Evolutionary conservation across 2,113 vertebrate genomes (phyloP), one percentile per base, ranked within the genome.

Genomic region (Myotis brandtii): DNA sequence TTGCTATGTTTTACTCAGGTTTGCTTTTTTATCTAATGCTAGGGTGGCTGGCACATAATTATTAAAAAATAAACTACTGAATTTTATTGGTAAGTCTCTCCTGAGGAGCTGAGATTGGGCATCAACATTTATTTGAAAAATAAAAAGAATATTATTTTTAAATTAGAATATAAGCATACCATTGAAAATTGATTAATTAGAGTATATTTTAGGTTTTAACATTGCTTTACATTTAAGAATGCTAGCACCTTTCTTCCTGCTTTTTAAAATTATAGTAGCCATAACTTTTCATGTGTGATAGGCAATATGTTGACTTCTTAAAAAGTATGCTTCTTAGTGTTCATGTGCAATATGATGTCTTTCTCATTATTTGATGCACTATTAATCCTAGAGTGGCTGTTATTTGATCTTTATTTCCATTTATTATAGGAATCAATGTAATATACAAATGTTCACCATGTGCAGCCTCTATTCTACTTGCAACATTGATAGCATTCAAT

Each of bases 1-100:
- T 87, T 83, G 21, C 18, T 85, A 4, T 34, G 23, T 81, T 80
- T 92, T 86, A 46, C 13, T 54, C 23, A 43, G 23, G 48, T 94
- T 69, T 89, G 11, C 5, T 37, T 43, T 62, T 89, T 76, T 34
- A 48, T 2, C 37, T 83, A 30, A 50, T 56, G 14, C 32, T 59
- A n/a, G 11, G 1, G 12, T n/a, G 70, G 34, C 50, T 82, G 52
- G 6, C 16, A 73, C 8, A 43, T 25, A 69, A 34, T 69, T 1
- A 56, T 46, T 48, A 85, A 59, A 83, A 96, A 81, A 89, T 18
- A 72, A 86, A 69, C 37, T 88, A 91, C 13, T 54, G 30, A 46
- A 46, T 90, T 89, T 32, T 86, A 79, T 34, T 56, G 16, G 4
- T 54, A 92, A 90, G 56, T 69, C 4, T 4, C 92, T 70, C 3